A percentile compares a stretch with the other conserved stretches of the same genome.
phyloP scores from a whole-genome alignment of 2,797 vertebrate species.

The Gymnothorax reevesii region DNA sequence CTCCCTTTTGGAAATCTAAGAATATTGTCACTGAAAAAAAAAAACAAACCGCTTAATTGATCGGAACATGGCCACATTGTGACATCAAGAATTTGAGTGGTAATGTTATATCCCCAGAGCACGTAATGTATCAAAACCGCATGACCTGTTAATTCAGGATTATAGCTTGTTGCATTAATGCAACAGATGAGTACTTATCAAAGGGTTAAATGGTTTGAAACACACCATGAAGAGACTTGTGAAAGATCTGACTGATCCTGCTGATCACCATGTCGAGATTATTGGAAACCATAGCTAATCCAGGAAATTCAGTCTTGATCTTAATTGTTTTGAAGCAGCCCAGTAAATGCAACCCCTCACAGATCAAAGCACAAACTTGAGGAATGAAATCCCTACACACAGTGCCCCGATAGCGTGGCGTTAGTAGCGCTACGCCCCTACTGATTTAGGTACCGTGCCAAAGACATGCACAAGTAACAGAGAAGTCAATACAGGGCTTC shows the following conservation, averaged over 20 bases:
- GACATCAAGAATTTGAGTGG: no score
- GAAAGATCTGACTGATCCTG: not conserved
- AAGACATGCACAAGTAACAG: not conserved
- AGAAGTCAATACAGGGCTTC: not conserved
- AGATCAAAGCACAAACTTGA: no score
- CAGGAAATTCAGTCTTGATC: not conserved
- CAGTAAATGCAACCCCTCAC: no score
- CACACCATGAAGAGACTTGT: not conserved
- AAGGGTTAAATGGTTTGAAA: not conserved
- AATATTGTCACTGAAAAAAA: no score
- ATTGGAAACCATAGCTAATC: not conserved
- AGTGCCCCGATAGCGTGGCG: no score
- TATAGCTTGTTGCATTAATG: not conserved
- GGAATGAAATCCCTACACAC: no score
- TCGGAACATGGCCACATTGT: no score
- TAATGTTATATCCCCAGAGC: not conserved
- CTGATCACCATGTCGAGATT: not conserved
- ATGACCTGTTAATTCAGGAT: not conserved
- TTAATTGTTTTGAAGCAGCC: not conserved
- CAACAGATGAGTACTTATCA: not conserved
- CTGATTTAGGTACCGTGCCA: not conserved
- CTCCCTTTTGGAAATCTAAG: no score
- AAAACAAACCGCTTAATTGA: no score
- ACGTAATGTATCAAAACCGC: slow-evolving; percentile 20
- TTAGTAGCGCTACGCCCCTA: no score